Evolutionary conservation across 2,113 vertebrate genomes (phyloP).

Genomic region (Grammatotria lemairii): DNA sequence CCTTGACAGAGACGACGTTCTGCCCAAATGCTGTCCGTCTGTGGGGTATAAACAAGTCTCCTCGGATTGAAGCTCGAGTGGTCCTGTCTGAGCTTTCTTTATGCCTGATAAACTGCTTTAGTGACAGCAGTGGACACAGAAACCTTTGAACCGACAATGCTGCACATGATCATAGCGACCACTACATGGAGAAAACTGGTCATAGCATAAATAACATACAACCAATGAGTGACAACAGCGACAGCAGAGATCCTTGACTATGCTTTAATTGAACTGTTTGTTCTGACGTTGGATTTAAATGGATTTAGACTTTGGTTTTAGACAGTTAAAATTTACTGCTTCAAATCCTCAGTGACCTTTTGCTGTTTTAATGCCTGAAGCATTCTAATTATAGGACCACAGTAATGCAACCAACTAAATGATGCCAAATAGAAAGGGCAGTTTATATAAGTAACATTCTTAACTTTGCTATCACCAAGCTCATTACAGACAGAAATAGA

Average conservation of each 20-base stretch:
- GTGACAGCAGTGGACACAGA: not conserved
- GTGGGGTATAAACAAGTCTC: too few species aligned
- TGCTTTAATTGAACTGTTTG: not conserved
- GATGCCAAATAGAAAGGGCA: slow-evolving; percentile 9
- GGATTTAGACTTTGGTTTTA: not conserved
- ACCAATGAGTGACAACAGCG: not conserved
- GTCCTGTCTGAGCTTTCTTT: too few species aligned
- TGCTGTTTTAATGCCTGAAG: not conserved
- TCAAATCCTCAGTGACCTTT: slow-evolving; percentile 8
- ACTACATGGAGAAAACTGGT: not conserved
- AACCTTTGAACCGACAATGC: not conserved
- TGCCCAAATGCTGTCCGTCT: too few species aligned
- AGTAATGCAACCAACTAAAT: not conserved
- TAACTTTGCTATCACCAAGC: slow-evolving; percentile 29
- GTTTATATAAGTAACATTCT: slow-evolving; percentile 20
- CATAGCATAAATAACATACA: not conserved
- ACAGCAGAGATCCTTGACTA: not conserved
- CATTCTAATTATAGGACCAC: slow-evolving; percentile 13
- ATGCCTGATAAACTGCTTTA: too few species aligned
- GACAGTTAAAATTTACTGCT: not conserved
- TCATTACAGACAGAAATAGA: slow-evolving; percentile 24
- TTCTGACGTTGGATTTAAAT: not conserved
- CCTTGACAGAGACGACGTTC: too few species aligned
- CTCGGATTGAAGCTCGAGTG: too few species aligned
- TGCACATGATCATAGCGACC: not conserved